phyloP scores from a whole-genome alignment of 2,888 invertebrate genomes.

The Netelia inedita region DNA sequence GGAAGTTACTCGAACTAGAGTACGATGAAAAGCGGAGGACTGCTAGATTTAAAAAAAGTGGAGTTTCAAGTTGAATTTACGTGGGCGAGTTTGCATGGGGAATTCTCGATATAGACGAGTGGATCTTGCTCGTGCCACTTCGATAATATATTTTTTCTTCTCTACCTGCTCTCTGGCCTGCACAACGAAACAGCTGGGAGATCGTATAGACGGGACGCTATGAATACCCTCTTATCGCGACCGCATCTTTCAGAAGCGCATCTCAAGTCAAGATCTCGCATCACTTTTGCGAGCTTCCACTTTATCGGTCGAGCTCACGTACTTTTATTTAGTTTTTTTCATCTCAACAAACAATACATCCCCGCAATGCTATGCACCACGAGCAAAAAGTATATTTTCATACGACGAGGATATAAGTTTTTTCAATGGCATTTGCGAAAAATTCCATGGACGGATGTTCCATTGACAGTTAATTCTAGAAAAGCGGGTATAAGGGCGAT shows the following conservation, averaged over 20 bases:
- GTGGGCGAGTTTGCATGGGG: neutral
- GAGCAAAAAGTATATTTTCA: too few species aligned
- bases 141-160: conserved; percentile 15
- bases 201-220: conserved; percentile 5
- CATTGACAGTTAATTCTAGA: too few species aligned
- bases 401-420: too few species aligned
- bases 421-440: too few species aligned
- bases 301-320: conserved; percentile 17
- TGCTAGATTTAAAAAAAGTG: neutral
- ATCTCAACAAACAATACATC: neutral
- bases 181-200: neutral
- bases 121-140: conserved; percentile 12
- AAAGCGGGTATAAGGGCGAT: too few species aligned
- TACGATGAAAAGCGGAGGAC: neutral
- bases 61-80: neutral
- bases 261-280: conserved; percentile 45
- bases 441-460: too few species aligned
- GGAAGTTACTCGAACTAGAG: too few species aligned
- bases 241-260: conserved; percentile 60
- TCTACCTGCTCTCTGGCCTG: conserved; percentile 12
- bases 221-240: conserved; percentile 69
- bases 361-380: neutral
- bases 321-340: conserved; percentile 33
- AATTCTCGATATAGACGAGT: neutral
- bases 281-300: conserved; percentile 24